A percentile compares a stretch with the other conserved stretches of the same genome.
Evolutionary conservation across 2,113 vertebrate species (phyloP).

Genomic region (Etia nguti): DNA sequence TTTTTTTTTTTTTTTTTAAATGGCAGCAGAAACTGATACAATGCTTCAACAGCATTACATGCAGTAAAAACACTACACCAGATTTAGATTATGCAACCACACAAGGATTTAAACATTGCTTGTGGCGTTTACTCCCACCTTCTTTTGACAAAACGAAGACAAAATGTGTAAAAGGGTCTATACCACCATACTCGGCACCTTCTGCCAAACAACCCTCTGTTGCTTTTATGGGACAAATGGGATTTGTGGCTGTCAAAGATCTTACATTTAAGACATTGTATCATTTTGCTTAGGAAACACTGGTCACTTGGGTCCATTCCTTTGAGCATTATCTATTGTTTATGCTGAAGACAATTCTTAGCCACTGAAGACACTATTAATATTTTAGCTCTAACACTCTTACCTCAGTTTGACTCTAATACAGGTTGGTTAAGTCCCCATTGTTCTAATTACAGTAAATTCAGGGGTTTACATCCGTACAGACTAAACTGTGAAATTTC

Average conservation of each 20-base stretch:
- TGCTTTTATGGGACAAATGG: neutral
- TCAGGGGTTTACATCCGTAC: neutral
- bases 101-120: neutral
- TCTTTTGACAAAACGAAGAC: neutral
- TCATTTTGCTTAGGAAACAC: neutral
- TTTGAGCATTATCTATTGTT: slow-evolving; percentile 4
- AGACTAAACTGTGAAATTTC: neutral
- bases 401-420: neutral
- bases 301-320: neutral
- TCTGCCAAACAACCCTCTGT: neutral
- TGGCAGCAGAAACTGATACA: neutral
- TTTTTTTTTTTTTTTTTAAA: no score
- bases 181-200: neutral
- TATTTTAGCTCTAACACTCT: neutral
- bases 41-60: neutral
- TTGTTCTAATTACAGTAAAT: neutral
- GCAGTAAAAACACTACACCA: neutral
- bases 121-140: neutral
- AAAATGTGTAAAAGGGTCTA: neutral
- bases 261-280: neutral
- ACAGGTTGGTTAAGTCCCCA: neutral
- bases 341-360: neutral
- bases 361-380: neutral
- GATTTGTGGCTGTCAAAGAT: neutral
- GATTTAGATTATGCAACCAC: neutral